These are phyloP conservation scores for Furnarius figulus DNA, from an alignment of 2,113 vertebrate genomes.

Conservation along the genomic window DNA sequence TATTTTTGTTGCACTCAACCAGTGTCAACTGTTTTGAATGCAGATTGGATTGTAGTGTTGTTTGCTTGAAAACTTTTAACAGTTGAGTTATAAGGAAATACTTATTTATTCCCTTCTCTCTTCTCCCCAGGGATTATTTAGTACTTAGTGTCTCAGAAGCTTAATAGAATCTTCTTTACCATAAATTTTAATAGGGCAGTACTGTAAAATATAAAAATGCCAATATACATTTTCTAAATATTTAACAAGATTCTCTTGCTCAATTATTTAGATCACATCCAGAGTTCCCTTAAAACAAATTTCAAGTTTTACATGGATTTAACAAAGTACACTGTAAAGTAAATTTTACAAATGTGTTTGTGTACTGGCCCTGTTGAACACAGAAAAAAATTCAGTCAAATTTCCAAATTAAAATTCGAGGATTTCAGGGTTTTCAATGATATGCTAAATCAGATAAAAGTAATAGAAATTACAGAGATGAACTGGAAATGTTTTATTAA, in stretches of 20 bases:
- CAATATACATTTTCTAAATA: slow-evolving; percentile 61
- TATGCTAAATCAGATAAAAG: slow-evolving; percentile 1
- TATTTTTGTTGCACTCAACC: not conserved
- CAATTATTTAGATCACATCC: slow-evolving; percentile 63
- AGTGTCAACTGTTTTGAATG: not conserved
- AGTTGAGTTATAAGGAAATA: not conserved
- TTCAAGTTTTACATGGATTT: slow-evolving; percentile 28
- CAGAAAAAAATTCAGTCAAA: not conserved
- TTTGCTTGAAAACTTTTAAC: not conserved
- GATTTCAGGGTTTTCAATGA: not conserved
- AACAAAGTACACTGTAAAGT: slow-evolving; percentile 1
- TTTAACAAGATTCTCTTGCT: slow-evolving; percentile 51
- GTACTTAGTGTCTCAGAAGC: slow-evolving; percentile 19
- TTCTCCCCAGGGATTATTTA: not conserved
- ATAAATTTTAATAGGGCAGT: slow-evolving; percentile 48
- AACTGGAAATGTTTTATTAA: slow-evolving; percentile 27
- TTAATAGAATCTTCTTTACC: slow-evolving; percentile 30
- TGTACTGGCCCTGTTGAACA: not conserved
- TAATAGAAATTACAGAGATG: not conserved
- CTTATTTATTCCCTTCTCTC: not conserved
- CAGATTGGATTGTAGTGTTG: not conserved
- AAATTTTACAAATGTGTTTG: not conserved
- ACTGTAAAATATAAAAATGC: slow-evolving; percentile 39
- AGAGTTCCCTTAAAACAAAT: slow-evolving; percentile 29
- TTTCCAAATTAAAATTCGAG: slow-evolving; percentile 31